phyloP scores from a whole-genome alignment of 2,797 vertebrate species.

The Fratercula arctica region DNA sequence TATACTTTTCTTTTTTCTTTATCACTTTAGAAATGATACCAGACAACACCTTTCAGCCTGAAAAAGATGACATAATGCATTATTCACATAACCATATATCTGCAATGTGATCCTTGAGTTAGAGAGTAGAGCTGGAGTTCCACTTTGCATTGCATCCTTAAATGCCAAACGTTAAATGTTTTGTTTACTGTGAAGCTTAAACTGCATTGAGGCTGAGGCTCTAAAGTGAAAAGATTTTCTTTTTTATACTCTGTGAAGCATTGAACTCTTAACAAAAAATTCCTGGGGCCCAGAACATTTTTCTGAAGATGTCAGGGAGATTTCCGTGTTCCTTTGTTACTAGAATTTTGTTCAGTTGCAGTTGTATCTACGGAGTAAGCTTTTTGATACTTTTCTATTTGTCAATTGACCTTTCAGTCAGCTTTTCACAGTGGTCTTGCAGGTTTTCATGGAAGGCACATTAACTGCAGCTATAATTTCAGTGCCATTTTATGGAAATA shows the following conservation, averaged over 20 bases:
- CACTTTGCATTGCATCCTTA: not conserved
- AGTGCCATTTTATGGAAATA: not conserved
- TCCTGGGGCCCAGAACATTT: not conserved
- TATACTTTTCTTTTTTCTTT: not conserved
- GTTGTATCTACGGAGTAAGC: not conserved
- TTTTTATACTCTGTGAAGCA: not conserved
- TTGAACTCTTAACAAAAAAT: not conserved
- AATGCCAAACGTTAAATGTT: not conserved
- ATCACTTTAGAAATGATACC: not conserved
- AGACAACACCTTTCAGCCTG: not conserved
- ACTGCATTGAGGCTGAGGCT: not conserved
- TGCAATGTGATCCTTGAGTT: not conserved
- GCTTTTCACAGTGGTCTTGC: not conserved
- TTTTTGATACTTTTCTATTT: not conserved
- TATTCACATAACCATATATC: not conserved
- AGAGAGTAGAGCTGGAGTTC: not conserved
- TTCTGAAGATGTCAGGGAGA: not conserved
- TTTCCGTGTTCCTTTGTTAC: not conserved
- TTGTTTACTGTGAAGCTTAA: not conserved
- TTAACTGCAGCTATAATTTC: not conserved
- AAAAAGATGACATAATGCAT: not conserved
- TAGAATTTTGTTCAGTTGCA: not conserved
- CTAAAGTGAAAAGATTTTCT: not conserved
- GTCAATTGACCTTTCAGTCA: not conserved
- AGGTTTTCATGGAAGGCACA: not conserved